A percentile compares a stretch with the other conserved stretches of the same genome.
Conservation (phyloP, 2,113 vertebrate species). For the Plotosus lineatus region DNA sequence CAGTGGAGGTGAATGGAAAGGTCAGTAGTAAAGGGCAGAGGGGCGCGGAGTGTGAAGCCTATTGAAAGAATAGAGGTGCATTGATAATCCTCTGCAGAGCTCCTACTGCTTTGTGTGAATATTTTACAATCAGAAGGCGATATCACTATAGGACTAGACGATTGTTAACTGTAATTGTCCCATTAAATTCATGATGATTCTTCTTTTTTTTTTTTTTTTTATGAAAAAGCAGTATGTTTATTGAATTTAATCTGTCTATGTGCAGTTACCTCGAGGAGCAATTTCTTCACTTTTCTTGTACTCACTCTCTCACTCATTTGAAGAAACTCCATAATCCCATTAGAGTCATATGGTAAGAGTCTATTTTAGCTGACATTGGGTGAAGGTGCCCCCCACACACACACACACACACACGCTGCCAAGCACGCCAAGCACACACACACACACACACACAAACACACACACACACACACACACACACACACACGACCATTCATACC, state of each 20-base stretch:
- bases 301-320: too few species aligned
- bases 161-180: not conserved
- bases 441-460: too few species aligned
- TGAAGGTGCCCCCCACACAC: too few species aligned
- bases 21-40: constrained; percentile 15
- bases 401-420: too few species aligned
- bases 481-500: too few species aligned
- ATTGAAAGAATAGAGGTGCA: constrained; percentile 21
- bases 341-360: too few species aligned
- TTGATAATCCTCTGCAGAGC: constrained; percentile 26
- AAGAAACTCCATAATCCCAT: too few species aligned
- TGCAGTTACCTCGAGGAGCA: not conserved
- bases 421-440: too few species aligned
- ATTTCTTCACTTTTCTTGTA: not conserved
- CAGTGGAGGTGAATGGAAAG: constrained; percentile 28
- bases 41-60: not conserved
- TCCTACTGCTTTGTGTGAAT: not conserved
- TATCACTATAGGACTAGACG: not conserved
- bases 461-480: too few species aligned
- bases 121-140: not conserved
- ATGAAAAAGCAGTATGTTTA: not conserved
- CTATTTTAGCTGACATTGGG: too few species aligned
- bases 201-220: too few species aligned
- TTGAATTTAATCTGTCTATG: not conserved
- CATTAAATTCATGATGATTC: not conserved